Evolutionary conservation across 1,140 invertebrate species (phyloP).

Genomic region (Drosophila athabasca): DNA sequence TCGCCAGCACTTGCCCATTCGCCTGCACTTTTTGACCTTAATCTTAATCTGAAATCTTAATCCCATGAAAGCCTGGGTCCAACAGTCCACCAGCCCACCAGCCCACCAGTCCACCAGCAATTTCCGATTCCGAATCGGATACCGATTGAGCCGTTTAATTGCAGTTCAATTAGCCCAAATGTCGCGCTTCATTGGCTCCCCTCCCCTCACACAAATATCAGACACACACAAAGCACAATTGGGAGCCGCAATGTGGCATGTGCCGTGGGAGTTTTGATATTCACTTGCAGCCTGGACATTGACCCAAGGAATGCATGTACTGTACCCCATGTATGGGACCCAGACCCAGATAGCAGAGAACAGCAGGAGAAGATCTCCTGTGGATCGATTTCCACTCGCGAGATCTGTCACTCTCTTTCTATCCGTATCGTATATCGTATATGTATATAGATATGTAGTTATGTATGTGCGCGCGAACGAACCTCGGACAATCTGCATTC

Average conservation of each 20-base stretch:
- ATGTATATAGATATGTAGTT: too few species aligned
- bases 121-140: conserved; percentile 19
- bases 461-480: neutral
- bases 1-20: conserved; percentile 21
- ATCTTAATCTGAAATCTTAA: conserved; percentile 45
- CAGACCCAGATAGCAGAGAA: too few species aligned
- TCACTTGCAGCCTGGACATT: neutral
- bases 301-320: too few species aligned
- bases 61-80: neutral
- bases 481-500: conserved; percentile 21
- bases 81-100: too few species aligned
- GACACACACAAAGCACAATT: too few species aligned
- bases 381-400: too few species aligned
- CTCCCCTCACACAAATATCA: conserved; percentile 21
- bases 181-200: conserved; percentile 64
- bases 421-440: too few species aligned
- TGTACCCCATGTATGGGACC: too few species aligned
- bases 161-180: conserved; percentile 70
- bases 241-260: neutral
- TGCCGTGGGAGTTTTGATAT: conserved; percentile 42
- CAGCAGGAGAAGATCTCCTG: too few species aligned
- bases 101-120: neutral
- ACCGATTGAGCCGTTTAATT: conserved; percentile 64
- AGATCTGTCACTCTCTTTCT: too few species aligned
- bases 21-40: conserved; percentile 62